Conservation (phyloP, 2,888 invertebrate species). For the Ochlodes sylvanus region DNA sequence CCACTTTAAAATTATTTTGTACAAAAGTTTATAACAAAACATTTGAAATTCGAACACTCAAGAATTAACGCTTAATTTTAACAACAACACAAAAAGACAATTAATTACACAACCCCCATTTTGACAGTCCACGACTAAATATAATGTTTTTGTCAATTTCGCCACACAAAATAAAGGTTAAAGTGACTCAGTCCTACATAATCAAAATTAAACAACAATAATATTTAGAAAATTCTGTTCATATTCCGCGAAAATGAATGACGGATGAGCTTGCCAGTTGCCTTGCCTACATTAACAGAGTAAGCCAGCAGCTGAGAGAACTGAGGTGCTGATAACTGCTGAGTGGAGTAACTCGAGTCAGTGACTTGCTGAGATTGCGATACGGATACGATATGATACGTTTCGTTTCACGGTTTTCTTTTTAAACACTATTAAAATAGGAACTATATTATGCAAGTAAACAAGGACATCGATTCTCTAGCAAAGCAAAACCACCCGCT, state of each 20-base stretch:
- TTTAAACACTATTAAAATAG: background rate
- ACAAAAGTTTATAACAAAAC: conserved; percentile 63
- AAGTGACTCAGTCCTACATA: conserved; percentile 39
- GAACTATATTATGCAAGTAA: conserved; percentile 42
- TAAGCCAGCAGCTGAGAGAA: conserved; percentile 26
- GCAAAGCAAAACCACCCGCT: conserved; percentile 48
- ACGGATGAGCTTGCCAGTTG: conserved; percentile 49
- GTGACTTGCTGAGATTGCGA: conserved; percentile 13
- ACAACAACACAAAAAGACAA: conserved; percentile 58
- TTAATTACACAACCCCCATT: conserved; percentile 65
- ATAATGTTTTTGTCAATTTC: conserved; percentile 23
- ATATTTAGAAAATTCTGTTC: conserved; percentile 25
- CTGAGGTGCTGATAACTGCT: background rate
- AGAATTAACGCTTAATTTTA: conserved; percentile 65
- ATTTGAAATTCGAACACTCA: conserved; percentile 57
- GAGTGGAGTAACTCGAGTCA: background rate
- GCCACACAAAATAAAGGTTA: conserved; percentile 21
- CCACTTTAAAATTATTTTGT: conserved; percentile 44
- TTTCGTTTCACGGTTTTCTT: conserved; percentile 60
- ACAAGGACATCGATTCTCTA: conserved; percentile 4
- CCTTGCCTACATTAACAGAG: conserved; percentile 44
- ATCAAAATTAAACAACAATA: conserved; percentile 33
- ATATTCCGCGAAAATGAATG: conserved; percentile 40
- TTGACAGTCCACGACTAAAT: conserved; percentile 40
- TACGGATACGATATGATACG: conserved; percentile 49